Conservation (phyloP, 1,140 invertebrate genomes). For the Eupeodes corollae region DNA sequence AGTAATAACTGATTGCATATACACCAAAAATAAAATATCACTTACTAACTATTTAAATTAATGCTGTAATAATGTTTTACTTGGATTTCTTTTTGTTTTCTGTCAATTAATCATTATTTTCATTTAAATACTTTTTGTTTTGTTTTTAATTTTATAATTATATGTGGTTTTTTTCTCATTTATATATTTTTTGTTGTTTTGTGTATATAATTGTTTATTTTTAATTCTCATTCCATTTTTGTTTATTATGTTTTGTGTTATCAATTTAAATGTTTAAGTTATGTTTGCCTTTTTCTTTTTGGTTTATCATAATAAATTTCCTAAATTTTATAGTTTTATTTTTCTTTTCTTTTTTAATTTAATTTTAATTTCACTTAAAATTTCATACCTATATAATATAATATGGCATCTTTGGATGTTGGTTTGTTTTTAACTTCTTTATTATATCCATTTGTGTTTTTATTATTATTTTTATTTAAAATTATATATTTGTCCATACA, state of each 20-base stretch:
- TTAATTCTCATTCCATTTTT: conserved; percentile 16
- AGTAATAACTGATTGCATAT: not conserved
- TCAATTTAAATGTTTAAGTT: conserved; percentile 28
- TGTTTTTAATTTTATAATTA: conserved; percentile 6
- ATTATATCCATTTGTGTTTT: conserved; percentile 4
- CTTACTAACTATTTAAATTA: conserved; percentile 1
- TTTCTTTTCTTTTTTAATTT: conserved; percentile 11
- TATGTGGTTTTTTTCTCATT: conserved; percentile 20
- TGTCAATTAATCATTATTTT: not conserved
- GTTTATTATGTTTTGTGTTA: conserved; percentile 10
- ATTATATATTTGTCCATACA: conserved; percentile 20
- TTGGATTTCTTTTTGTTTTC: not conserved
- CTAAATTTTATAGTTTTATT: conserved; percentile 5
- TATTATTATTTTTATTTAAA: conserved; percentile 10
- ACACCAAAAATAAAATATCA: not conserved
- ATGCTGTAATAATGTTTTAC: not conserved
- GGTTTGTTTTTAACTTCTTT: conserved; percentile 5
- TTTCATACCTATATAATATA: conserved; percentile 7
- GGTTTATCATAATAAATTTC: conserved; percentile 9
- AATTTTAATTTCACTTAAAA: conserved; percentile 13
- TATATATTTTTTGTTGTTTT: conserved; percentile 9
- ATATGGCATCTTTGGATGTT: conserved; percentile 1
- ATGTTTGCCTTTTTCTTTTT: conserved; percentile 33
- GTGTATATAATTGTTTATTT: conserved; percentile 17
- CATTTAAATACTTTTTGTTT: not conserved